These are phyloP conservation scores for Phoenicopterus ruber DNA, from an alignment of 2,113 vertebrate genomes.

Conservation along the genomic window DNA sequence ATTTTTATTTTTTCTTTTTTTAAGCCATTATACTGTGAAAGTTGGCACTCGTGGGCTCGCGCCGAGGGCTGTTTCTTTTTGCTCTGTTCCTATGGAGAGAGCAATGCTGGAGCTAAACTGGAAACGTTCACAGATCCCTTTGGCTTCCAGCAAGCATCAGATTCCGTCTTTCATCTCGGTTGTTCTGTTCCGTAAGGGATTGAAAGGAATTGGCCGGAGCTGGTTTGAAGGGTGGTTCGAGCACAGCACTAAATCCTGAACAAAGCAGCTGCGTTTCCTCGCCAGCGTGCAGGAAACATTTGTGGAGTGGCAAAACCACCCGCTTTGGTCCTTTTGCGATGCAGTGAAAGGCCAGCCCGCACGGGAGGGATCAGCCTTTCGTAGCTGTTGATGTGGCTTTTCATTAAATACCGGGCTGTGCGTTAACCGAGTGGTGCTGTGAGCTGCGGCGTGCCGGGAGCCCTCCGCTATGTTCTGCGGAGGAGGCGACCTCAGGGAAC, in stretches of 20 bases:
- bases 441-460: neutral
- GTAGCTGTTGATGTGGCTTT: neutral
- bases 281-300: neutral
- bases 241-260: neutral
- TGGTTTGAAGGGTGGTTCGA: neutral
- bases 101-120: slow-evolving; percentile 9
- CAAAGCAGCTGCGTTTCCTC: neutral
- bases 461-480: fast-evolving
- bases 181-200: fast-evolving
- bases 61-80: slow-evolving; percentile 4
- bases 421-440: neutral
- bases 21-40: neutral
- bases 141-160: neutral
- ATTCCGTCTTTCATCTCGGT: neutral
- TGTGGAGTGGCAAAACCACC: neutral
- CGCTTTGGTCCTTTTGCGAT: neutral
- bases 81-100: slow-evolving; percentile 7
- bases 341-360: neutral
- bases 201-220: neutral
- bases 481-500: neutral
- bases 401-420: neutral
- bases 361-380: neutral
- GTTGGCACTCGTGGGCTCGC: fast-evolving
- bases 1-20: neutral
- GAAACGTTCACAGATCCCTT: neutral